Percentiles rank a stretch among this genome's conserved stretches.
phyloP scores from a whole-genome alignment of 1,140 invertebrate species.

The Drosophila trapezifrons region DNA sequence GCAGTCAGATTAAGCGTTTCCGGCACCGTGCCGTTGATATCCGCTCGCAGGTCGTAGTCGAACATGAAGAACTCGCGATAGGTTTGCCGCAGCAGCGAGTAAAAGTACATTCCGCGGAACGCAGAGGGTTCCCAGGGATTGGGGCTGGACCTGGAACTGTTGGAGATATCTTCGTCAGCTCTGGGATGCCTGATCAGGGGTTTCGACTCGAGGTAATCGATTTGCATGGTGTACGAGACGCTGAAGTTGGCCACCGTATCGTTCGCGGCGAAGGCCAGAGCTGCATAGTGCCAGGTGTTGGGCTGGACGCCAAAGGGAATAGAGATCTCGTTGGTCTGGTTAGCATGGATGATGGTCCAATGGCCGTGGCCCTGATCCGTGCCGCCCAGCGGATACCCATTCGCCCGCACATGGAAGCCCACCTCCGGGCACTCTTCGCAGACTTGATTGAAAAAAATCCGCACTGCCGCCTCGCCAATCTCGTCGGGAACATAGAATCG shows the following conservation, averaged over 20 bases:
- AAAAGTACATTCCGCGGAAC: constrained; percentile 81
- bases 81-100: constrained; percentile 87
- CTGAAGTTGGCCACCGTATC: constrained; percentile 5
- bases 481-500: constrained; percentile 84
- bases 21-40: constrained; percentile 86
- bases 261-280: constrained; percentile 72
- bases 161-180: not conserved
- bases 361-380: constrained; percentile 64
- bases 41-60: constrained; percentile 87
- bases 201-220: constrained; percentile 44
- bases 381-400: constrained; percentile 61
- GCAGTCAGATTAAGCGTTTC: constrained; percentile 88
- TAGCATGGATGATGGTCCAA: constrained; percentile 59
- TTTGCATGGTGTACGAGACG: constrained; percentile 58
- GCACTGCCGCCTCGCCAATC: constrained; percentile 66
- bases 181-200: constrained; percentile 20
- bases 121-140: constrained; percentile 63
- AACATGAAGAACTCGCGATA: constrained; percentile 89
- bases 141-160: constrained; percentile 28
- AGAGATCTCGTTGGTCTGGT: constrained; percentile 70
- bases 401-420: constrained; percentile 68
- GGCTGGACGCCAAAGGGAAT: constrained; percentile 86
- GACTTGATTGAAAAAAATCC: constrained; percentile 57
- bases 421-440: constrained; percentile 73
- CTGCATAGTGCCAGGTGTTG: constrained; percentile 86